Conservation (phyloP, 2,113 vertebrate species). For the Emydocephalus ijimae region DNA sequence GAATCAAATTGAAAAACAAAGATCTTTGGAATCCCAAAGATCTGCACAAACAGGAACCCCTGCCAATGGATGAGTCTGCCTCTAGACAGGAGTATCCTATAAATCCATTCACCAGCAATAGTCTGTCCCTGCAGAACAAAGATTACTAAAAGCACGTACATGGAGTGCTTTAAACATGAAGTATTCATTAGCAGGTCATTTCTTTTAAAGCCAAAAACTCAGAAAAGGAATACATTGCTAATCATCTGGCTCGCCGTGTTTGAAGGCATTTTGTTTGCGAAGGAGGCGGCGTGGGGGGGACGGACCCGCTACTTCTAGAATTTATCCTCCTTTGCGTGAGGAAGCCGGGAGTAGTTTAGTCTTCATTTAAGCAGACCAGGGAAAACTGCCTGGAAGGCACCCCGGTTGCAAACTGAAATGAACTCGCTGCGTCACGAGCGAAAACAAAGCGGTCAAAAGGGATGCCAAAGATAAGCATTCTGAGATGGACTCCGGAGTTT, state of each 20-base stretch:
- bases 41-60: background rate
- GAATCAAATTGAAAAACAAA: background rate
- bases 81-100: background rate
- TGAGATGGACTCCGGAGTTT: background rate
- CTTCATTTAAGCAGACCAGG: background rate
- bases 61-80: background rate
- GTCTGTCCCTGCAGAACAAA: background rate
- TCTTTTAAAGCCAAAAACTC: background rate
- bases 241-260: background rate
- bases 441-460: background rate
- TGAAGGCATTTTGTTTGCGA: background rate
- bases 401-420: background rate
- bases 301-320: background rate
- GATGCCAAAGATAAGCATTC: background rate
- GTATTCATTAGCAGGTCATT: background rate
- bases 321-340: background rate
- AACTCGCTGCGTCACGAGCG: background rate
- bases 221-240: background rate
- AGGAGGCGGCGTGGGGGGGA: fast-evolving
- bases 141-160: background rate
- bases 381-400: background rate
- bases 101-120: background rate
- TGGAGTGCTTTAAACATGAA: background rate
- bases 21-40: background rate
- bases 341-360: background rate